Evolutionary conservation across 2,797 vertebrate genomes (phyloP).

Genomic region (Sylvilagus floridanus): DNA sequence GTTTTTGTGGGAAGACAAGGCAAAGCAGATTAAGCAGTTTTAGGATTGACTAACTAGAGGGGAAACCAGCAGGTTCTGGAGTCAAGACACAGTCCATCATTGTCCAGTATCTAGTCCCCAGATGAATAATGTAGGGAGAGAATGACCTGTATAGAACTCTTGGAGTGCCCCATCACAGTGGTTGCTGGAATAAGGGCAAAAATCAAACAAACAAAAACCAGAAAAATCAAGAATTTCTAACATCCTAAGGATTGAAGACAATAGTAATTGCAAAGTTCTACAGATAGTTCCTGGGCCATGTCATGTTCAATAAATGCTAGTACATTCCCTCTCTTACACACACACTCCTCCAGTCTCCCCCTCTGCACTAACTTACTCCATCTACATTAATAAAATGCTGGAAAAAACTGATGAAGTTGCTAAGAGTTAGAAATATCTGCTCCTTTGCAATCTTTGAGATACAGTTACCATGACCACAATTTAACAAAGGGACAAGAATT

Average conservation of each 20-base stretch:
- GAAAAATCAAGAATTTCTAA: not conserved
- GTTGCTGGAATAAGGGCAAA: too few species aligned
- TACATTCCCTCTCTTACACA: not conserved
- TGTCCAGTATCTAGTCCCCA: too few species aligned
- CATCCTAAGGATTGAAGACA: not conserved
- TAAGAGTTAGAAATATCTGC: not conserved
- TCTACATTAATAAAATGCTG: not conserved
- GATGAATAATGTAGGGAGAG: too few species aligned
- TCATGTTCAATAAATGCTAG: not conserved
- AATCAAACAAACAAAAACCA: too few species aligned
- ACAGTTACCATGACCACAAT: not conserved
- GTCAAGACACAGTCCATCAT: too few species aligned
- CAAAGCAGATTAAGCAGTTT: too few species aligned
- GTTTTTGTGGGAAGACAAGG: too few species aligned
- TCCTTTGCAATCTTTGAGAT: not conserved
- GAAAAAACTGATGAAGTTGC: not conserved
- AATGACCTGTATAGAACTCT: too few species aligned
- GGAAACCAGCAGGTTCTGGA: too few species aligned
- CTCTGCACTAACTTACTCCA: not conserved
- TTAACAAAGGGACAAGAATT: conserved; percentile 26
- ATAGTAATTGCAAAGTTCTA: not conserved
- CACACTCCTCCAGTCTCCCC: not conserved
- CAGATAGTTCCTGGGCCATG: not conserved
- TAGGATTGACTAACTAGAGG: too few species aligned
- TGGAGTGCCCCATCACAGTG: too few species aligned